Conservation (phyloP, 2,113 vertebrate genomes). For the Glareola pratincola region DNA sequence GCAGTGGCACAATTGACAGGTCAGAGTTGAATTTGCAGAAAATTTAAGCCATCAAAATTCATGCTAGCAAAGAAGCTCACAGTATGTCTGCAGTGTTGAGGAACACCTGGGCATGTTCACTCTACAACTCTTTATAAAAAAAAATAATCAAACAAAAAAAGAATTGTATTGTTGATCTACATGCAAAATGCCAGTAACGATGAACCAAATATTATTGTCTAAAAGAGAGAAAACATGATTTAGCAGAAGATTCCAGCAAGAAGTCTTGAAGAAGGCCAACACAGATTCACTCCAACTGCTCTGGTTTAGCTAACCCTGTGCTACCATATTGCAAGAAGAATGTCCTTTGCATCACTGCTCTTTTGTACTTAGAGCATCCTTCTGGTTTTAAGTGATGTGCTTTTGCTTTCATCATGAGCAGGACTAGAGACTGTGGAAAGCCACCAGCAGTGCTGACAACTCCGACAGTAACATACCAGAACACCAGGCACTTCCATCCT, state of each 20-base stretch:
- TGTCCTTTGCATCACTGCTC: not conserved
- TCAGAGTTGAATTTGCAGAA: not conserved
- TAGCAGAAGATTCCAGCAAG: not conserved
- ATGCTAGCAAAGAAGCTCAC: not conserved
- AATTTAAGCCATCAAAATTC: not conserved
- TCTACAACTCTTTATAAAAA: not conserved
- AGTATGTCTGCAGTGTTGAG: not conserved
- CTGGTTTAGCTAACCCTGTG: not conserved
- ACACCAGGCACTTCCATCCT: not conserved
- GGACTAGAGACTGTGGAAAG: not conserved
- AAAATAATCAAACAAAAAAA: not conserved
- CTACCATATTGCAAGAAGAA: not conserved
- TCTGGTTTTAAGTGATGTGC: rapidly evolving
- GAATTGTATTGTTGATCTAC: not conserved
- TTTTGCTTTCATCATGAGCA: not conserved
- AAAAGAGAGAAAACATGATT: not conserved
- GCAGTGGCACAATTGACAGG: not conserved
- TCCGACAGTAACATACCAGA: not conserved
- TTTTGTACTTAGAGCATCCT: not conserved
- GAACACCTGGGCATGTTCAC: not conserved
- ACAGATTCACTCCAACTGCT: not conserved
- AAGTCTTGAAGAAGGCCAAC: not conserved
- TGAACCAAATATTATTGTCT: not conserved
- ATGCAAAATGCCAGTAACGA: not conserved
- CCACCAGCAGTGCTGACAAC: not conserved